These are phyloP conservation scores for Abscondita cerata DNA, from an alignment of 2,888 invertebrate species.

Conservation along the genomic window DNA sequence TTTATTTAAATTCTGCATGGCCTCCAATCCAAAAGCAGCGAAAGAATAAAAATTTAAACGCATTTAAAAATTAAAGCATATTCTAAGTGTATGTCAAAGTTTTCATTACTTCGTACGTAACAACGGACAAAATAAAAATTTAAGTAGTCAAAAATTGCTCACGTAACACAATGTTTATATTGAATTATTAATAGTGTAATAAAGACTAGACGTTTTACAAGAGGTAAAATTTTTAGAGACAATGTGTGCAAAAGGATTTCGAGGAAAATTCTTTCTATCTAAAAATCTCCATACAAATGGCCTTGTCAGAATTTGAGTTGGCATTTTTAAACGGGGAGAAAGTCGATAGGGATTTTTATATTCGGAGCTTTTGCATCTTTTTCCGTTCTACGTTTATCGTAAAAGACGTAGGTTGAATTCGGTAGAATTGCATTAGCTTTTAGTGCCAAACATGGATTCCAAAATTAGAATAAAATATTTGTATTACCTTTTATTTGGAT, in stretches of 20 bases:
- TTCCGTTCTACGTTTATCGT: background rate
- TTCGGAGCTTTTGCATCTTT: constrained; percentile 6
- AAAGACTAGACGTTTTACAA: no score
- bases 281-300: constrained; percentile 53
- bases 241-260: constrained; percentile 42
- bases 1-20: no score
- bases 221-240: constrained; percentile 36
- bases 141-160: no score
- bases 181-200: no score
- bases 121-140: no score
- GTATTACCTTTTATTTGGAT: constrained; percentile 5
- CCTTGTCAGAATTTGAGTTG: constrained; percentile 48
- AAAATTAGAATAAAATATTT: constrained; percentile 12
- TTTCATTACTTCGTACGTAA: no score
- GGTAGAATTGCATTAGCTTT: constrained; percentile 19
- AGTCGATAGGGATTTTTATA: constrained; percentile 22
- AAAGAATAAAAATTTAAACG: no score
- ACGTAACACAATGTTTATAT: no score
- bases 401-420: constrained; percentile 12
- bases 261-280: constrained; percentile 43
- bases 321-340: constrained; percentile 42
- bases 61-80: no score
- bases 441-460: constrained; percentile 25
- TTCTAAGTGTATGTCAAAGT: no score
- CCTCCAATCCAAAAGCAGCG: no score